A percentile compares a stretch with the other conserved stretches of the same genome.
phyloP scores from a whole-genome alignment of 1,140 invertebrate genomes.

The Apolygus lucorum region DNA sequence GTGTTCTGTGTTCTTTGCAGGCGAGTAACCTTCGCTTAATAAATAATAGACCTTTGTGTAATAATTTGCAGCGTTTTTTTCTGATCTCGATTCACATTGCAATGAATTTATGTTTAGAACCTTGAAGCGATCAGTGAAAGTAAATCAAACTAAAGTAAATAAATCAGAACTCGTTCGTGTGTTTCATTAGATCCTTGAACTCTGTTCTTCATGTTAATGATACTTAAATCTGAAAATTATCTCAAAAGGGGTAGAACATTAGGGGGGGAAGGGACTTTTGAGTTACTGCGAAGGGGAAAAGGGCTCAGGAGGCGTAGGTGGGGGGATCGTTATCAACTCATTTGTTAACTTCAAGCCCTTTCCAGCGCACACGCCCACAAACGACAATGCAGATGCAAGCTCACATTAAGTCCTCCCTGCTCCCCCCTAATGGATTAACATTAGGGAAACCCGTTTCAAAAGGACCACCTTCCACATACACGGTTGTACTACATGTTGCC shows the following conservation, averaged over 20 bases:
- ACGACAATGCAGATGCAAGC: conserved; percentile 6
- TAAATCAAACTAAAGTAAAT: too few species aligned
- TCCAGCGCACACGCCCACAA: neutral
- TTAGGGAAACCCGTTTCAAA: neutral
- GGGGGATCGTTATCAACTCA: conserved; percentile 6
- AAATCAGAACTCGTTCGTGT: too few species aligned
- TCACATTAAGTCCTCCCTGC: neutral
- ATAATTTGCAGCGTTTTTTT: too few species aligned
- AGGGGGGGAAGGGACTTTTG: neutral
- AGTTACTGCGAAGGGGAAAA: neutral
- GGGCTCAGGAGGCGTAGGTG: neutral
- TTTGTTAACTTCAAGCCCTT: conserved; percentile 9
- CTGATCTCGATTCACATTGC: too few species aligned
- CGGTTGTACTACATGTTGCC: neutral
- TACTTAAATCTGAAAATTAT: conserved; percentile 2
- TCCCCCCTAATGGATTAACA: conserved; percentile 9
- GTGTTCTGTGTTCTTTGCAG: too few species aligned
- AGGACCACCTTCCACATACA: neutral
- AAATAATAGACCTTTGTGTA: too few species aligned
- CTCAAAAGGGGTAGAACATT: neutral
- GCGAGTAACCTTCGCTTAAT: too few species aligned
- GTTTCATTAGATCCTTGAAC: too few species aligned
- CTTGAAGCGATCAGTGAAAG: too few species aligned
- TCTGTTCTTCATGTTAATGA: neutral
- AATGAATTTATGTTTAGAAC: too few species aligned